These are phyloP conservation scores for Gallinago undulata DNA, from an alignment of 2,113 vertebrate species.

Conservation along the genomic window DNA sequence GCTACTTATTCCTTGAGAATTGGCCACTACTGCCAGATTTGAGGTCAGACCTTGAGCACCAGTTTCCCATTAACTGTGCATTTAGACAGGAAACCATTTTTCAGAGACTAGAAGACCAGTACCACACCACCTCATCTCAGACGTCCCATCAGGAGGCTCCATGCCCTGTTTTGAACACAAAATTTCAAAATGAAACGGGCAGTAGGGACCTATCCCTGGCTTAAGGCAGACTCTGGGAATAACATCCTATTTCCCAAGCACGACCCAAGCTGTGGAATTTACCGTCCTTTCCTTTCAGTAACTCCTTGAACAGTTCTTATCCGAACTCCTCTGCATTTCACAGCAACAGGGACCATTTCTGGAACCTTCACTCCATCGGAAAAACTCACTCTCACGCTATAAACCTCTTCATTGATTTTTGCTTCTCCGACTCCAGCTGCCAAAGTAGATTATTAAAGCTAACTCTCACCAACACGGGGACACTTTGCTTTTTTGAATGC, in stretches of 20 bases:
- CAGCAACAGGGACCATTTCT: neutral
- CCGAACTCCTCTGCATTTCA: rapidly evolving
- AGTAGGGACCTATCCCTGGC: rapidly evolving
- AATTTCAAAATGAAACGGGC: rapidly evolving
- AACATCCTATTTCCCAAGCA: rapidly evolving
- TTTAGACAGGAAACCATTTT: rapidly evolving
- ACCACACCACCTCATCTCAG: rapidly evolving
- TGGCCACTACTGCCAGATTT: rapidly evolving
- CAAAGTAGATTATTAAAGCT: neutral
- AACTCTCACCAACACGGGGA: neutral
- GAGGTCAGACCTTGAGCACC: neutral
- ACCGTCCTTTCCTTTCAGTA: neutral
- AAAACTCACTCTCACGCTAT: rapidly evolving
- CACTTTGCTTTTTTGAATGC: no score
- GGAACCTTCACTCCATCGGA: rapidly evolving
- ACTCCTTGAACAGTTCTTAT: rapidly evolving
- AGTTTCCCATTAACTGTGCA: neutral
- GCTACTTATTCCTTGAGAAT: neutral
- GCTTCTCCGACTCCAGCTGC: neutral
- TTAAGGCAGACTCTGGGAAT: neutral
- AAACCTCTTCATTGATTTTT: neutral
- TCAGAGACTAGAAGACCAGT: neutral
- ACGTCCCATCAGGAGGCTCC: neutral
- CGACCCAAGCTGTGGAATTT: neutral
- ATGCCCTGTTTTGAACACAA: rapidly evolving